Percentiles rank a stretch among this genome's conserved stretches.
Evolutionary conservation across 92 coral and sea anemone genomes (phyloP).

Genomic region (Bergia puertoricense): DNA sequence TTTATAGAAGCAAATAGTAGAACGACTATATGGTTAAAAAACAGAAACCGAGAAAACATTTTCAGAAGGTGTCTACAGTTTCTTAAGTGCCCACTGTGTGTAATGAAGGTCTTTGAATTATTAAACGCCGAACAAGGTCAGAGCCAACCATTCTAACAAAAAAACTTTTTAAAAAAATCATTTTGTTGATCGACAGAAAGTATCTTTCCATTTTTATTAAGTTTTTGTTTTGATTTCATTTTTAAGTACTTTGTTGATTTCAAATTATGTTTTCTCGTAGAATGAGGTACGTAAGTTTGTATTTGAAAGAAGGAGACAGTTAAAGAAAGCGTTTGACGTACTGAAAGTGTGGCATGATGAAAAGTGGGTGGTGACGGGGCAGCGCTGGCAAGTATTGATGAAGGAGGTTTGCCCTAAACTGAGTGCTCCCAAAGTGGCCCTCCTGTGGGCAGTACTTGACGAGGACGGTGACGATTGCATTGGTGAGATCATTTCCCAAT

Average conservation of each 20-base stretch:
- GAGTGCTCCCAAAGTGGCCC: conserved; percentile 83
- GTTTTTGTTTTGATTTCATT: neutral
- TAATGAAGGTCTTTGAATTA: too few relatives aligned
- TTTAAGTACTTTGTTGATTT: neutral
- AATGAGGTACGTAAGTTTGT: conserved; percentile 95
- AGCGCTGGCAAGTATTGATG: conserved; percentile 74
- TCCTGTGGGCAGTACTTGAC: conserved; percentile 92
- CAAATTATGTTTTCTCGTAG: conserved; percentile 41
- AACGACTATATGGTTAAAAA: too few relatives aligned
- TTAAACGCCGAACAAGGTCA: too few relatives aligned
- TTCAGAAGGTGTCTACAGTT: too few relatives aligned
- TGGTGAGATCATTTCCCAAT: conserved; percentile 49
- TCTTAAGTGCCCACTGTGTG: too few relatives aligned
- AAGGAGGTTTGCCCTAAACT: conserved; percentile 81
- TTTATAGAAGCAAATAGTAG: too few relatives aligned
- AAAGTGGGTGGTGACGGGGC: conserved; percentile 79
- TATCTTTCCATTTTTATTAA: neutral
- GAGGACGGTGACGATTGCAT: conserved; percentile 73
- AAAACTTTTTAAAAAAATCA: too few relatives aligned
- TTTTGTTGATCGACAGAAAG: neutral
- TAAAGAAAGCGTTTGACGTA: conserved; percentile 92
- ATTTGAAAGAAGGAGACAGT: conserved; percentile 89
- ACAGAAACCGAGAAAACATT: too few relatives aligned
- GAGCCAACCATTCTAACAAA: too few relatives aligned
- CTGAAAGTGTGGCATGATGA: conserved; percentile 71